Base-by-base conservation (phyloP, 23 tunicate species). In the Halocynthia aurantium region DNA sequence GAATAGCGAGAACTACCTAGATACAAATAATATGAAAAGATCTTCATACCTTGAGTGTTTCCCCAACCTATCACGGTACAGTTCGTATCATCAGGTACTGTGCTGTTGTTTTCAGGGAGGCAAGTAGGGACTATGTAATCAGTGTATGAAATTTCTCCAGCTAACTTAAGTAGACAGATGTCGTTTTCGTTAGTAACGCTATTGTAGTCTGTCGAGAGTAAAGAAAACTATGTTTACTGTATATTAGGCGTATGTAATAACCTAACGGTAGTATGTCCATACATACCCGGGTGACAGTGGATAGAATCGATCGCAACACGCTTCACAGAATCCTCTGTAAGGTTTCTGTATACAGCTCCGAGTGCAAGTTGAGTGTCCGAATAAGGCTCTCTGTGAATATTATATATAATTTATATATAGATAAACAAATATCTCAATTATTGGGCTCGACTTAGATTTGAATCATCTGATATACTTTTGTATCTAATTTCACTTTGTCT, bases 31-130 rank as follows among this genome's bases (percentile, higher is more conserved):
- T 31, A 31, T 31, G 44, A 31, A 31, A n/a, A 31, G 44, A 31
- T 4, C 44, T 31, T 31, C 63, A 58, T 58, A 65, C 70, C 70
- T 65, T 65, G 5, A 10, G 70, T 65, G 22, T 20, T 1, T 65
- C 70, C 70, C 70, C 70, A 65, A 65, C 70, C 70, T 0, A 65
- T 20, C 15, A 65, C 70, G 19, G 70, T 65, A 15, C 70, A 65
- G 22, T 11, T 15, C 31, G 15, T 65, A 15, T 65, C 70, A 15
- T 65, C 70, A 65, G 70, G 70, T 11, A 15, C 19, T 15, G 49
- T 65, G 10, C 49, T 65, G 31, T 65, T 65, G 22, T 11, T 8
- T 15, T 11, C n/a, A 65, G 70, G 70, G 10, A 65, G 19, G 9
- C 10, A 20, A 0, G 31, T 15, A 11, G 10, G 15, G 49, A 10